Evolutionary conservation across 2,888 invertebrate species (phyloP).

Genomic region (Tetanocera ferruginea): DNA sequence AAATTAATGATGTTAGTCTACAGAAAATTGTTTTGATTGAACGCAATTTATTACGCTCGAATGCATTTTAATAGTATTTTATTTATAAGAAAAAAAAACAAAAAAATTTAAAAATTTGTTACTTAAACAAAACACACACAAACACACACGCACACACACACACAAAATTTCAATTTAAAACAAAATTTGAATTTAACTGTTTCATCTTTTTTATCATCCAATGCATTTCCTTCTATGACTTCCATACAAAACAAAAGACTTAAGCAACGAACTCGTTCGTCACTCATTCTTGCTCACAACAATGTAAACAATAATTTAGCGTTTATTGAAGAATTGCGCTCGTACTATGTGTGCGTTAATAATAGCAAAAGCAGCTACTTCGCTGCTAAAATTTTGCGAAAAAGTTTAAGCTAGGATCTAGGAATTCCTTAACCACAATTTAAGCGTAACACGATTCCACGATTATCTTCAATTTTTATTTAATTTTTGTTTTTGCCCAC

Average conservation of each 20-base stretch:
- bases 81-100: neutral
- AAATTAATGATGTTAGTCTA: slow-evolving; percentile 51
- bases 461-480: neutral
- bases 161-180: neutral
- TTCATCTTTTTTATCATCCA: too few species aligned
- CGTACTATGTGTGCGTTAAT: too few species aligned
- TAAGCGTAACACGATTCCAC: slow-evolving; percentile 10
- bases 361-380: too few species aligned
- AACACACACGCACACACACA: neutral
- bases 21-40: slow-evolving; percentile 18
- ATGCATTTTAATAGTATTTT: neutral
- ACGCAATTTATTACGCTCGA: slow-evolving; percentile 20
- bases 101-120: neutral
- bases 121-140: neutral
- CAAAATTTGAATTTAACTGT: too few species aligned
- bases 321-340: neutral
- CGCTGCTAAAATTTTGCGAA: too few species aligned
- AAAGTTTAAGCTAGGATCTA: too few species aligned
- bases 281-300: neutral
- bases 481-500: neutral
- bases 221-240: neutral
- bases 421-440: neutral
- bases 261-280: neutral
- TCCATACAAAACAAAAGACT: slow-evolving; percentile 5
- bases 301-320: neutral